These are phyloP conservation scores for Poeciliopsis retropinna DNA, from an alignment of 2,113 vertebrate genomes.

Conservation along the genomic window DNA sequence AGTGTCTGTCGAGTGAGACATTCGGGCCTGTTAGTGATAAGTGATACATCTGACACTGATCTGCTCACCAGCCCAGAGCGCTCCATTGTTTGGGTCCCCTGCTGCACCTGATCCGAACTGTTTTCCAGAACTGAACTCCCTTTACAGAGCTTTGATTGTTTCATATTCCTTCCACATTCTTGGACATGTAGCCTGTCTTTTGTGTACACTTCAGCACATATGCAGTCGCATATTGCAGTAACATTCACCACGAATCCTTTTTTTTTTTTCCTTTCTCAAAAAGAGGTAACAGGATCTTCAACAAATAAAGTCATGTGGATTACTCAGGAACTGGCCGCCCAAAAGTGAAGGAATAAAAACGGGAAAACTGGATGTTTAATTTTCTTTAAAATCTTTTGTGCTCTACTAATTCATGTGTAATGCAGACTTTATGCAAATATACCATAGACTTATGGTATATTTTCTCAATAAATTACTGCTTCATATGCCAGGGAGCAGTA, in stretches of 20 bases:
- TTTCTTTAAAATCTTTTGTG: neutral
- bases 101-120: constrained; percentile 65
- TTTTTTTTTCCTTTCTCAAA: constrained; percentile 28
- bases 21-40: constrained; percentile 44
- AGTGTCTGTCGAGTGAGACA: constrained; percentile 55
- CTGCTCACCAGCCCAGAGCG: constrained; percentile 42
- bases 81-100: constrained; percentile 46
- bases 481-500: neutral
- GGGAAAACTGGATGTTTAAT: neutral
- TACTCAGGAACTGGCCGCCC: constrained; percentile 16
- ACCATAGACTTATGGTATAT: neutral
- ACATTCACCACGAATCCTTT: constrained; percentile 20
- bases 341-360: constrained; percentile 49
- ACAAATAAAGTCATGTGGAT: constrained; percentile 29
- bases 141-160: constrained; percentile 74
- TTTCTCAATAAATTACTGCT: neutral
- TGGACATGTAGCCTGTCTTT: constrained; percentile 46
- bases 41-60: constrained; percentile 57
- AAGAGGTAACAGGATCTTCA: constrained; percentile 9
- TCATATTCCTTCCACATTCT: constrained; percentile 61
- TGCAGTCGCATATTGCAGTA: constrained; percentile 12
- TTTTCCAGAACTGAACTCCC: constrained; percentile 47
- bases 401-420: neutral
- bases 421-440: neutral
- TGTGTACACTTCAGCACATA: constrained; percentile 28